Conservation (phyloP, 2,888 invertebrate species). For the Germaria angustata region DNA sequence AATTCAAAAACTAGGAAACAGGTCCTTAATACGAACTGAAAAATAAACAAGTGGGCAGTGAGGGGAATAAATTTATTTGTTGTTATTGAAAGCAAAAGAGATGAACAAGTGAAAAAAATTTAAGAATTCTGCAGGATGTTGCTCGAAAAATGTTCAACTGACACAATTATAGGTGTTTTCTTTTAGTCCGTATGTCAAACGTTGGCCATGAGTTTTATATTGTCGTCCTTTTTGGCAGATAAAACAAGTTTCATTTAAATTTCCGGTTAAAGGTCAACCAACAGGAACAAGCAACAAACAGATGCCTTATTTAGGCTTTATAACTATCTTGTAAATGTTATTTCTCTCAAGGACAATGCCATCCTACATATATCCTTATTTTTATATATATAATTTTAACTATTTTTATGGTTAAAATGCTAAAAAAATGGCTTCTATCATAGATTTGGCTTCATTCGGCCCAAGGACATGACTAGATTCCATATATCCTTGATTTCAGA, state of each 20-base stretch:
- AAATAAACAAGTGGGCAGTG: background rate
- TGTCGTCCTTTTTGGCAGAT: background rate
- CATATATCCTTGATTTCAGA: too few species aligned
- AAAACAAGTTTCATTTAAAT: conserved; percentile 15
- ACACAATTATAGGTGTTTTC: background rate
- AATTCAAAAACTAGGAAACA: background rate
- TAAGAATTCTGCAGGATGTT: background rate
- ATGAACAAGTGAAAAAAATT: background rate
- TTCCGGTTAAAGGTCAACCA: conserved; percentile 16
- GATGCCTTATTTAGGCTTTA: too few species aligned
- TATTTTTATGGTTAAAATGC: too few species aligned
- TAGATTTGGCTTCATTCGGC: too few species aligned
- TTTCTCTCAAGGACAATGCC: too few species aligned
- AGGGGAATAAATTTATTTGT: background rate
- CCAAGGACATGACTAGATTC: too few species aligned
- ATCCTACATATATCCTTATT: too few species aligned
- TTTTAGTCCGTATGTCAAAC: background rate
- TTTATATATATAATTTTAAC: too few species aligned
- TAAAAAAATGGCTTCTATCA: too few species aligned
- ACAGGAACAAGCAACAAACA: background rate
- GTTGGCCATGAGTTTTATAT: background rate
- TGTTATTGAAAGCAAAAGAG: conserved; percentile 29
- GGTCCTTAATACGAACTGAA: background rate
- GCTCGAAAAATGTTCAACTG: background rate
- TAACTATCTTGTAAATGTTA: too few species aligned